Percentiles rank a stretch among this genome's conserved stretches.
Evolutionary conservation across 2,113 vertebrate species (phyloP).

Genomic region (Thryonomys swinderianus): DNA sequence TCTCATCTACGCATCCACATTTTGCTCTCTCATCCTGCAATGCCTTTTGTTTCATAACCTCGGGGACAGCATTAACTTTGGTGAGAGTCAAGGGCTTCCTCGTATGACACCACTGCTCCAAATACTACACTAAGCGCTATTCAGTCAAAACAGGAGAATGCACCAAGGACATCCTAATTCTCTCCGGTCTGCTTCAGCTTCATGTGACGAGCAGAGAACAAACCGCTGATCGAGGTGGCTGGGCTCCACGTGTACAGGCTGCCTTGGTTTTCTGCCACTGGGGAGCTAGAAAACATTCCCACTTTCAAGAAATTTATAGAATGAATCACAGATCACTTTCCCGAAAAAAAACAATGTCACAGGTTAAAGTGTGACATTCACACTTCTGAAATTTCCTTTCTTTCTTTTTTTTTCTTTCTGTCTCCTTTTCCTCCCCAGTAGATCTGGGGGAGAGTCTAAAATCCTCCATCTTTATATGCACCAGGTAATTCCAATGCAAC

Average conservation of each 20-base stretch:
- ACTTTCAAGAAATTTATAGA: background rate
- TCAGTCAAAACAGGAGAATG: background rate
- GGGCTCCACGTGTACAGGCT: background rate
- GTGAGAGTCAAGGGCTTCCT: background rate
- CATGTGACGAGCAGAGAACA: background rate
- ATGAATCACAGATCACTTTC: background rate
- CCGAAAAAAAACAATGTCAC: background rate
- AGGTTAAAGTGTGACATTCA: background rate
- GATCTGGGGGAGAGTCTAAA: background rate
- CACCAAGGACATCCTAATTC: background rate
- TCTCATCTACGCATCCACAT: background rate
- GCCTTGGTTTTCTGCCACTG: background rate
- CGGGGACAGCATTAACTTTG: background rate
- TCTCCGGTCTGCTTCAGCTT: background rate
- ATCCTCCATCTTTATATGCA: background rate
- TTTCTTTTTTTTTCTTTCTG: background rate
- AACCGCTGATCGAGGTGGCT: background rate
- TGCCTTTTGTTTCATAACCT: background rate
- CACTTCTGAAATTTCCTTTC: background rate
- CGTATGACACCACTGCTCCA: background rate
- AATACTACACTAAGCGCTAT: background rate
- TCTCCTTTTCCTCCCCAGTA: background rate
- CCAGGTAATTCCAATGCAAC: background rate
- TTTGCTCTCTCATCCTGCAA: background rate
- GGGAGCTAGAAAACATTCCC: background rate